phyloP scores from a whole-genome alignment of 2,113 vertebrate genomes.

The Rhinoderma darwinii region DNA sequence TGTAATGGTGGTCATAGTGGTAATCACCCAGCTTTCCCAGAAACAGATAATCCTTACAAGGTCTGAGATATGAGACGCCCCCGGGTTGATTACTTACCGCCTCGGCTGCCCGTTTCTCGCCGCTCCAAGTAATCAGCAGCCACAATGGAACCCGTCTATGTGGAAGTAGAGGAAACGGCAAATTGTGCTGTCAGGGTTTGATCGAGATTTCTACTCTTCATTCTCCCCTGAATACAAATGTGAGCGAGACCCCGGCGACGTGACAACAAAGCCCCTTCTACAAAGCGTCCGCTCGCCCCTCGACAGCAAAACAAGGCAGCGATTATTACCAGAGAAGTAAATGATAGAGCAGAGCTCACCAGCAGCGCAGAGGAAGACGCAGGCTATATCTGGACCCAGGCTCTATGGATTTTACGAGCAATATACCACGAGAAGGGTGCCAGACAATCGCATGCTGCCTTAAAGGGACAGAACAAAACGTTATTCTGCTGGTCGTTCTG shows the following conservation, averaged over 20 bases:
- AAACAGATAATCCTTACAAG: background rate
- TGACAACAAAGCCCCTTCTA: background rate
- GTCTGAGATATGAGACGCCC: background rate
- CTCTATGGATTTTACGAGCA: background rate
- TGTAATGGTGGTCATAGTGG: background rate
- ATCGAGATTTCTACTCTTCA: background rate
- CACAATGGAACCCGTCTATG: background rate
- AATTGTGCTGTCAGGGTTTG: background rate
- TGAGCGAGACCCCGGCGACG: background rate
- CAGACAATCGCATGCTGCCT: background rate
- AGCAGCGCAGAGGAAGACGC: background rate
- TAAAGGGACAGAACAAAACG: background rate
- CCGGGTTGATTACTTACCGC: background rate
- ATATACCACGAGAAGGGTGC: background rate
- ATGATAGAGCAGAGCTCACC: too few relatives aligned
- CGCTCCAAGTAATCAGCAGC: background rate
- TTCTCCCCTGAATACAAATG: background rate
- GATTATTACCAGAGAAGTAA: slow-evolving; percentile 13
- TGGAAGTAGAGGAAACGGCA: background rate
- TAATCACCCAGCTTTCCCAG: background rate
- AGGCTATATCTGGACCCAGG: slow-evolving; percentile 20
- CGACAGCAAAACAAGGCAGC: slow-evolving; percentile 23
- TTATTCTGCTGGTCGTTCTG: too few relatives aligned
- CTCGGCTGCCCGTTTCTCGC: background rate
- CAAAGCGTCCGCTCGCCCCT: background rate